These are phyloP conservation scores for Astreopora myriophthalma DNA, from an alignment of 64 coral and sea anemone species.

Conservation along the genomic window DNA sequence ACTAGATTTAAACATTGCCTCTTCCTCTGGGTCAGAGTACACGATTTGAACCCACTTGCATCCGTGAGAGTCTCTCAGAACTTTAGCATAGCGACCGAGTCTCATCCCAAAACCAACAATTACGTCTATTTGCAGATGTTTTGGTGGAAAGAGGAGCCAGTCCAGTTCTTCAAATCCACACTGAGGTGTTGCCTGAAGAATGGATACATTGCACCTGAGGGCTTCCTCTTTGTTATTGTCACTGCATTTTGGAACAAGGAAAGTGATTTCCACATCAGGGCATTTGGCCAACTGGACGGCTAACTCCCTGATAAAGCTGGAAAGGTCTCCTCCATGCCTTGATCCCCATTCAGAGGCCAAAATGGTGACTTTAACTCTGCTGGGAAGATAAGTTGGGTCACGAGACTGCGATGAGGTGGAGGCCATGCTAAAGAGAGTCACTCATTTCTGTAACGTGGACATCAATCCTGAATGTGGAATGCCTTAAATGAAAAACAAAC, in stretches of 20 bases:
- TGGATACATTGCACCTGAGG: not conserved
- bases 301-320: not conserved
- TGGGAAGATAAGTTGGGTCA: too few relatives aligned
- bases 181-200: not conserved
- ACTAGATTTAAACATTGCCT: not conserved
- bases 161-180: not conserved
- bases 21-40: not conserved
- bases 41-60: conserved; percentile 17
- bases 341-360: not conserved
- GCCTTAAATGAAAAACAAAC: too few relatives aligned
- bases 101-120: not conserved
- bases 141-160: not conserved
- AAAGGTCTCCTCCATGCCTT: not conserved
- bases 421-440: too few relatives aligned
- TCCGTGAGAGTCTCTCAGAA: not conserved
- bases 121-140: not conserved
- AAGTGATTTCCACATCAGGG: not conserved
- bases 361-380: not conserved
- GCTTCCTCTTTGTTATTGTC: too few relatives aligned
- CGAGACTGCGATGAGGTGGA: too few relatives aligned
- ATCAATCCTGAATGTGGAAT: too few relatives aligned
- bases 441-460: too few relatives aligned
- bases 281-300: not conserved
- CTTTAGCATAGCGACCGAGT: not conserved
- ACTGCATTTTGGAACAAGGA: not conserved